Evolutionary conservation across 2,113 vertebrate genomes (phyloP), one percentile per base, ranked within the genome.

Genomic region (Cinclus cinclus): DNA sequence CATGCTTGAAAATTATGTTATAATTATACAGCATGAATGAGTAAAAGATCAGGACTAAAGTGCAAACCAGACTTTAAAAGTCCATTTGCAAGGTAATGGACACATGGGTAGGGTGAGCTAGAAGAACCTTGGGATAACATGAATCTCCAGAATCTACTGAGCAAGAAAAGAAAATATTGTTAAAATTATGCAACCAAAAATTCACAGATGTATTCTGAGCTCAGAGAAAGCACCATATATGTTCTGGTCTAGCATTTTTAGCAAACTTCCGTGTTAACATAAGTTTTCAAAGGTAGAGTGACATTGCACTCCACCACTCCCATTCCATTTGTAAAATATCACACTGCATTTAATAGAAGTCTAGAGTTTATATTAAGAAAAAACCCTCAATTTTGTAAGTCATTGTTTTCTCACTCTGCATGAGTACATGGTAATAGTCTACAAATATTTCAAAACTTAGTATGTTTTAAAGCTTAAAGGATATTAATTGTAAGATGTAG

Each of bases 271-370:
- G 15, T 11, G 30, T 87, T 77, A 71, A 46, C 19, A 20, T 23
- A 35, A 3, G 44, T 56, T n/a, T 42, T 56, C 35, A 50, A 15
- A 63, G 4, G 2, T 33, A 14, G 15, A 77, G 6, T 2, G 12
- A 39, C 6, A 14, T 7, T 64, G 7, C 50, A 10, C 13, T 31
- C 14, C 4, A 4, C 4, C 6, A 11, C 1, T 1, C 25, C 4
- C 2, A 10, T 77, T 52, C 9, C 7, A 47, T 7, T 5, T 24
- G 11, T 44, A 70, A 60, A 87, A 82, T 69, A 74, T 47, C 31
- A 44, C 10, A 15, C 2, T 31, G 7, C 10, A 28, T 88, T 85
- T 53, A 58, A 49, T 7, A 70, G 8, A 56, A 58, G 4, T 60
- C 11, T 70, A 20, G 22, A 56, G 10, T 33, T 87, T 12, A 42